These are phyloP conservation scores for Clarias platycephalus DNA, from an alignment of 2,797 vertebrate genomes.

Conservation along the genomic window DNA sequence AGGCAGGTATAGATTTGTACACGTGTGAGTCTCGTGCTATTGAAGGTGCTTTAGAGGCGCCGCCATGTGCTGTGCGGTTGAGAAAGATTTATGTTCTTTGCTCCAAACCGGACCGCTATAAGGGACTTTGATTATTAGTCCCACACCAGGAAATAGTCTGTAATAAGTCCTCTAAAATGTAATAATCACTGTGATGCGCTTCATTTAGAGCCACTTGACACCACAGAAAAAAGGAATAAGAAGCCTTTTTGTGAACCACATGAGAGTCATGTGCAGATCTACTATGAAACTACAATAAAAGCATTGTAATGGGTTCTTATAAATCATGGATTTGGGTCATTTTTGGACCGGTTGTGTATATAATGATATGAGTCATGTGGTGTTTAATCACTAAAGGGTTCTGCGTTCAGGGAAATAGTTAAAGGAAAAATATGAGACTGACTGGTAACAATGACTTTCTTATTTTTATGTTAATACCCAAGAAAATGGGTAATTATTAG, in stretches of 20 bases:
- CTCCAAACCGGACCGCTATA: constrained; percentile 67
- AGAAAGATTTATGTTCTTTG: constrained; percentile 82
- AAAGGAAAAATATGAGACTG: neutral
- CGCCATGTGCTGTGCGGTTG: constrained; percentile 74
- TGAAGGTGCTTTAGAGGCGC: constrained; percentile 71
- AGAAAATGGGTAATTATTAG: neutral
- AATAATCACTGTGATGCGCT: constrained; percentile 77
- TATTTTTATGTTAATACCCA: neutral
- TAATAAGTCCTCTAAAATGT: constrained; percentile 73
- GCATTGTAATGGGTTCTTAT: constrained; percentile 27
- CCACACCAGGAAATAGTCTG: constrained; percentile 75
- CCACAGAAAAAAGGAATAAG: constrained; percentile 55
- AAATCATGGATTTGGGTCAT: constrained; percentile 40
- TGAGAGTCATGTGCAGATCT: constrained; percentile 43
- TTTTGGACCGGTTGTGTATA: constrained; percentile 28
- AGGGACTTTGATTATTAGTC: constrained; percentile 80
- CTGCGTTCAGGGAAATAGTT: neutral
- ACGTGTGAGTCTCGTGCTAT: constrained; percentile 65
- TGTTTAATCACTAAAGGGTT: neutral
- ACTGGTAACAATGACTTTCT: neutral
- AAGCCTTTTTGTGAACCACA: constrained; percentile 58
- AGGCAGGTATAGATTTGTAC: constrained; percentile 64
- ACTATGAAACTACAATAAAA: constrained; percentile 41
- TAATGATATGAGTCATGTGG: constrained; percentile 40
- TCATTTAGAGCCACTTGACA: constrained; percentile 66